Conservation (phyloP, 2,113 vertebrate genomes). For the Tinamus guttatus region DNA sequence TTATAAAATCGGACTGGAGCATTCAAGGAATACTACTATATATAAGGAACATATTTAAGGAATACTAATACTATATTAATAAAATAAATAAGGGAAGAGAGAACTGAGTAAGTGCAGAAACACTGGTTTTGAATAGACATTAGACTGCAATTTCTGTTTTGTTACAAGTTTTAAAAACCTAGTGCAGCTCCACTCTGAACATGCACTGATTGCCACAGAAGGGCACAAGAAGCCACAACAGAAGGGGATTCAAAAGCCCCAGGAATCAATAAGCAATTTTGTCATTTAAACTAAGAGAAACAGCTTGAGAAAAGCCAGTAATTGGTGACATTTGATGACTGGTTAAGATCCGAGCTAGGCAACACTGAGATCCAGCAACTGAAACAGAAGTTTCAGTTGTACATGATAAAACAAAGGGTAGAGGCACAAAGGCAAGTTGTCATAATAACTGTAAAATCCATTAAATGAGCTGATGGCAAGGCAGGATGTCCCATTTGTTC, state of each 20-base stretch:
- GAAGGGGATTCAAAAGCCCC: not conserved
- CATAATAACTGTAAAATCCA: not conserved
- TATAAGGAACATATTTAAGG: no score
- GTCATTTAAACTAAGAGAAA: not conserved
- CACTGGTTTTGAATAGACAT: not conserved
- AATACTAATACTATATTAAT: not conserved
- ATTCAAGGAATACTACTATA: not conserved
- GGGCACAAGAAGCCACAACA: not conserved
- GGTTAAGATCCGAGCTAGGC: not conserved
- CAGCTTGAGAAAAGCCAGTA: not conserved
- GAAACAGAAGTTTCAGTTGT: not conserved
- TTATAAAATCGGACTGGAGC: not conserved
- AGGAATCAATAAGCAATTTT: constrained; percentile 34
- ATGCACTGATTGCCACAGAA: not conserved
- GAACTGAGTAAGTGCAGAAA: not conserved
- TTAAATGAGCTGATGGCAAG: not conserved
- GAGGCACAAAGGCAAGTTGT: not conserved
- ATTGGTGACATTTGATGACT: not conserved
- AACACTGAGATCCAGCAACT: not conserved
- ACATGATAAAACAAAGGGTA: not conserved
- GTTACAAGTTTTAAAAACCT: not conserved
- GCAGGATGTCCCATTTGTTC: not conserved
- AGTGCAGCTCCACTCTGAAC: not conserved
- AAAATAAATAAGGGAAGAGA: not conserved
- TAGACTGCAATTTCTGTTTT: not conserved